Percentiles rank a stretch among this genome's conserved stretches.
phyloP scores from a whole-genome alignment of 2,888 invertebrate species.

The Limnephilus auricula region DNA sequence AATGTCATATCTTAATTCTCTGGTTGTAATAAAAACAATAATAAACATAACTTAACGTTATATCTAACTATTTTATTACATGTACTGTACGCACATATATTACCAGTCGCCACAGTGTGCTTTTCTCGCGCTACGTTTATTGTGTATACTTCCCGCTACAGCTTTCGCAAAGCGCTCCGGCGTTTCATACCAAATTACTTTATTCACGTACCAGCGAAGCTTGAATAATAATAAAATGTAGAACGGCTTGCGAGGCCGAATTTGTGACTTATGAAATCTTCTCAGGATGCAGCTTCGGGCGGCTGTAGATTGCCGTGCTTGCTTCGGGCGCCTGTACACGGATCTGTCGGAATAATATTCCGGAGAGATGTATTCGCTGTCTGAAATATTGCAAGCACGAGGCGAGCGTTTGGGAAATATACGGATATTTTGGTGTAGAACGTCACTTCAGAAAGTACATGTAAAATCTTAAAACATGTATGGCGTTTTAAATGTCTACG shows the following conservation, averaged over 20 bases:
- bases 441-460: constrained; percentile 10
- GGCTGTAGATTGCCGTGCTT: constrained; percentile 30
- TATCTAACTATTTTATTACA: not conserved
- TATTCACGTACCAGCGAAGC: constrained; percentile 24
- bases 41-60: not conserved
- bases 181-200: constrained; percentile 18
- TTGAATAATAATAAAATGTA: constrained; percentile 16
- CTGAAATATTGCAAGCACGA: constrained; percentile 22
- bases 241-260: constrained; percentile 40
- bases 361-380: not conserved
- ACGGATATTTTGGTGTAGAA: constrained; percentile 19
- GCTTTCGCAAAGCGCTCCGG: not conserved
- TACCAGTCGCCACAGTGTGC: not conserved
- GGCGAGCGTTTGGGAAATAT: constrained; percentile 33
- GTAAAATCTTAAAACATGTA: not conserved
- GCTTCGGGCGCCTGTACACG: constrained; percentile 39
- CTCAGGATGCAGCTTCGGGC: constrained; percentile 40
- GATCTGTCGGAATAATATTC: not conserved
- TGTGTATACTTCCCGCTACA: not conserved
- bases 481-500: not conserved
- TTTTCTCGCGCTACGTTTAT: not conserved
- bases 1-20: not conserved
- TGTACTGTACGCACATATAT: not conserved
- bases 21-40: not conserved
- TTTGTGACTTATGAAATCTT: constrained; percentile 55